phyloP scores from a whole-genome alignment of 2,888 invertebrate genomes.

The Sialis fuliginosa region DNA sequence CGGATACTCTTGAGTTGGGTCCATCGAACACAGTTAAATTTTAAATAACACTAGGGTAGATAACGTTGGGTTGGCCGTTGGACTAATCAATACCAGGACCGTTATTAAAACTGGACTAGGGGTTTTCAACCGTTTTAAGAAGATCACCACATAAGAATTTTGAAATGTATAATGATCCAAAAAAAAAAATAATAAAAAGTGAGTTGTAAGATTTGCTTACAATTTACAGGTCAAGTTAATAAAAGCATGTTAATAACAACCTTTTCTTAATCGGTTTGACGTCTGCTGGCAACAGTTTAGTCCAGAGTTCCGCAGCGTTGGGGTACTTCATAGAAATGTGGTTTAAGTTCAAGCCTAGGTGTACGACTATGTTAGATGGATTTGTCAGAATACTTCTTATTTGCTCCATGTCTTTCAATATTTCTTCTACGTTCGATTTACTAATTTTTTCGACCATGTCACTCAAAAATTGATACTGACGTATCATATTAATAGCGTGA shows the following conservation, averaged over 20 bases:
- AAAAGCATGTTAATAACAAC: conserved; percentile 1
- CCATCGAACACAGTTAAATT: too few species aligned
- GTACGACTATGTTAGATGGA: conserved; percentile 44
- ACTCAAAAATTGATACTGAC: conserved; percentile 61
- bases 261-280: conserved; percentile 1
- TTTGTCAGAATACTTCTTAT: conserved; percentile 39
- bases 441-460: conserved; percentile 40
- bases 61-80: too few species aligned
- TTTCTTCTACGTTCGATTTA: conserved; percentile 28
- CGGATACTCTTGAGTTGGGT: too few species aligned
- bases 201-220: too few species aligned
- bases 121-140: too few species aligned
- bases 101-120: too few species aligned
- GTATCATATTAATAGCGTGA: conserved; percentile 47
- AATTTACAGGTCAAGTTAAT: too few species aligned
- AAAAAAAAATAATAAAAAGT: neutral
- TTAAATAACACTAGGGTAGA: too few species aligned
- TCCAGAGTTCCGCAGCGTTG: conserved; percentile 35
- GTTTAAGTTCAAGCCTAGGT: conserved; percentile 56
- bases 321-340: conserved; percentile 27
- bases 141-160: too few species aligned
- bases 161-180: too few species aligned
- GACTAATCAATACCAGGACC: too few species aligned
- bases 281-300: conserved; percentile 19
- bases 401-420: conserved; percentile 33